Percentiles rank a stretch among this genome's conserved stretches.
Conservation (phyloP, 1,140 invertebrate species). For the Ceratina calcarata region DNA sequence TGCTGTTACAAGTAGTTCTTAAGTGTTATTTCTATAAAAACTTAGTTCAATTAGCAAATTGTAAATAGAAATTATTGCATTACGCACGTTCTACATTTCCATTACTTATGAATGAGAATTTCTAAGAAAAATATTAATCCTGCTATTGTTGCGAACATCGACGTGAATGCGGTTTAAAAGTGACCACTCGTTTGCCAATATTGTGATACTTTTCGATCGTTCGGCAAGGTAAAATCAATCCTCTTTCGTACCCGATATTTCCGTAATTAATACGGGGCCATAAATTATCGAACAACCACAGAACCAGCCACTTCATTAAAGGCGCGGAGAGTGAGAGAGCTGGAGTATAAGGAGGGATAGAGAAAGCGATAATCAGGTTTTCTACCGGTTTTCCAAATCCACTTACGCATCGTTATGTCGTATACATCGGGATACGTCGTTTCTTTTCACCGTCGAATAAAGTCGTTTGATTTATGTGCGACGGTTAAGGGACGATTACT, state of each 20-base stretch:
- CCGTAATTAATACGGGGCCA: conserved; percentile 48
- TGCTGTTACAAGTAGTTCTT: too few relatives aligned
- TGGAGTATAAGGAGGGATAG: neutral
- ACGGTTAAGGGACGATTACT: conserved; percentile 63
- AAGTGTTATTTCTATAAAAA: neutral
- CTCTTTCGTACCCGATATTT: conserved; percentile 39
- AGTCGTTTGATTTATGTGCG: conserved; percentile 61
- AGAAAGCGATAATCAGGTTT: conserved; percentile 58
- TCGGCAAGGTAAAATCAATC: conserved; percentile 39
- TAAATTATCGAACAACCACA: conserved; percentile 45
- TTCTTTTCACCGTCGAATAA: conserved; percentile 52
- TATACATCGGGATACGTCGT: conserved; percentile 45
- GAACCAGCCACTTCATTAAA: conserved; percentile 43
- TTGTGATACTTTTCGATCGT: conserved; percentile 40
- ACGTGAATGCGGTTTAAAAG: neutral
- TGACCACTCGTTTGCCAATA: conserved; percentile 29
- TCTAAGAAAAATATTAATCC: too few relatives aligned
- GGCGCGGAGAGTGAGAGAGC: neutral
- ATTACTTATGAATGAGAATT: too few relatives aligned
- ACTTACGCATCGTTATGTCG: conserved; percentile 60
- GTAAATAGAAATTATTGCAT: too few relatives aligned
- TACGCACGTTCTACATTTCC: too few relatives aligned
- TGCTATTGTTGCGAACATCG: too few relatives aligned
- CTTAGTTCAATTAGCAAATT: too few relatives aligned
- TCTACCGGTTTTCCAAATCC: conserved; percentile 66